Conservation (phyloP, 2,888 invertebrate genomes). For the Nephrotoma flavescens region DNA sequence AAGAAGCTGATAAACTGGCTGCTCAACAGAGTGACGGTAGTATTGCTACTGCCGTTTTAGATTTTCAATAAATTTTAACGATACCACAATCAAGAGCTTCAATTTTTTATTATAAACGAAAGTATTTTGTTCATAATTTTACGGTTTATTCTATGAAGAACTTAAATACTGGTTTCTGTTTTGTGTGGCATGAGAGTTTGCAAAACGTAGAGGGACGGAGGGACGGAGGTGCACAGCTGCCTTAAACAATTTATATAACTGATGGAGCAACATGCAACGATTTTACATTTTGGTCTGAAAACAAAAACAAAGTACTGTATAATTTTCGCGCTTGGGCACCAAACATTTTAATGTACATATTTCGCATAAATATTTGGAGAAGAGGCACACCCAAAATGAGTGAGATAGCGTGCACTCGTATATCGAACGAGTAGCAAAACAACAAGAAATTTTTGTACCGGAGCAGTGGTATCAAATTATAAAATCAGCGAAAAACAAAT, state of each 20-base stretch:
- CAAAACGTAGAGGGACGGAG: not conserved
- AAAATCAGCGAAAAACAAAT: too few species aligned
- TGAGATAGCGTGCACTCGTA: too few species aligned
- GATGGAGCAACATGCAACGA: too few species aligned
- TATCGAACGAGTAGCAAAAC: not conserved
- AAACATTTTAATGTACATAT: too few species aligned
- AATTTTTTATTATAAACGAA: not conserved
- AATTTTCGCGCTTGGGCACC: not conserved
- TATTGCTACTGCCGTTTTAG: not conserved
- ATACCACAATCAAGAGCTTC: not conserved
- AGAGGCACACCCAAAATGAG: too few species aligned
- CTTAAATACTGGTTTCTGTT: not conserved
- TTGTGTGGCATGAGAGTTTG: not conserved
- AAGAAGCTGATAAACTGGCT: too few species aligned
- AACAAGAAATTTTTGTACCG: not conserved
- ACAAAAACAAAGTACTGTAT: too few species aligned
- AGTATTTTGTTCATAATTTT: not conserved
- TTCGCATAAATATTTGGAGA: too few species aligned
- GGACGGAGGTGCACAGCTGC: not conserved
- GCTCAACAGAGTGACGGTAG: not conserved
- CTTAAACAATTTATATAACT: too few species aligned
- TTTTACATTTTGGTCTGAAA: not conserved
- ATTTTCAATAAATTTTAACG: not conserved
- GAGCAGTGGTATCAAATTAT: not conserved
- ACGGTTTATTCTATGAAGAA: not conserved